Evolutionary conservation across 2,888 invertebrate genomes (phyloP).

Genomic region (Brenthis hecate): DNA sequence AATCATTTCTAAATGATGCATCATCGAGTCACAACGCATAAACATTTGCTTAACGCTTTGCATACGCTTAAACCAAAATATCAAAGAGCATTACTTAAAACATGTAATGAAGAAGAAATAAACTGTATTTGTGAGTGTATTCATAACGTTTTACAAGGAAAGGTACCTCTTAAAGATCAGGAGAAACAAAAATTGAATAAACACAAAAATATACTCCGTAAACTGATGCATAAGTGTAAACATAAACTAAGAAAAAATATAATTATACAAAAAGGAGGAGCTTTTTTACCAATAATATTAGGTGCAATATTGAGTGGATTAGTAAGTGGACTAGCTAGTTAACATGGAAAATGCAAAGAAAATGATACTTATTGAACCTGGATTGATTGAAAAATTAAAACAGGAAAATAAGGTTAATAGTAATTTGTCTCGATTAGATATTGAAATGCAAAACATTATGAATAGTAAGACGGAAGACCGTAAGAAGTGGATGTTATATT

Average conservation of each 20-base stretch:
- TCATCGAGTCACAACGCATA: conserved; percentile 1
- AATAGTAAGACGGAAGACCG: conserved; percentile 40
- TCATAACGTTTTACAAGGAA: conserved; percentile 28
- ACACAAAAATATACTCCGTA: conserved; percentile 22
- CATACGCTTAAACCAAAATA: conserved; percentile 15
- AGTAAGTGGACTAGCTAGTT: not conserved
- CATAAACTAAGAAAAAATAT: conserved; percentile 13
- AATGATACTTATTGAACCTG: too few species aligned
- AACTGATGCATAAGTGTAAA: conserved; percentile 6
- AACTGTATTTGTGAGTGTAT: conserved; percentile 31
- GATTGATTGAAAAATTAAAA: too few species aligned
- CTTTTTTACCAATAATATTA: conserved; percentile 30
- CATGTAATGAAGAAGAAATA: conserved; percentile 25
- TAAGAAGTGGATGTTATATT: conserved; percentile 42
- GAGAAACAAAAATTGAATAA: conserved; percentile 18
- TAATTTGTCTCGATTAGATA: conserved; percentile 33
- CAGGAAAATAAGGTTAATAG: conserved; percentile 3
- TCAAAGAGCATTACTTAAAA: conserved; percentile 10
- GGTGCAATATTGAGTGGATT: conserved; percentile 25
- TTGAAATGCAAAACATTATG: conserved; percentile 41
- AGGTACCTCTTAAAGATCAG: conserved; percentile 16
- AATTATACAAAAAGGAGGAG: conserved; percentile 28
- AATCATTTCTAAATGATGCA: conserved; percentile 3
- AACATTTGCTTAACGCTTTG: conserved; percentile 2
- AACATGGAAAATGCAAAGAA: conserved; percentile 1